Base-by-base conservation (phyloP, 2,797 vertebrate genomes). In the Steatocranus sp. region DNA sequence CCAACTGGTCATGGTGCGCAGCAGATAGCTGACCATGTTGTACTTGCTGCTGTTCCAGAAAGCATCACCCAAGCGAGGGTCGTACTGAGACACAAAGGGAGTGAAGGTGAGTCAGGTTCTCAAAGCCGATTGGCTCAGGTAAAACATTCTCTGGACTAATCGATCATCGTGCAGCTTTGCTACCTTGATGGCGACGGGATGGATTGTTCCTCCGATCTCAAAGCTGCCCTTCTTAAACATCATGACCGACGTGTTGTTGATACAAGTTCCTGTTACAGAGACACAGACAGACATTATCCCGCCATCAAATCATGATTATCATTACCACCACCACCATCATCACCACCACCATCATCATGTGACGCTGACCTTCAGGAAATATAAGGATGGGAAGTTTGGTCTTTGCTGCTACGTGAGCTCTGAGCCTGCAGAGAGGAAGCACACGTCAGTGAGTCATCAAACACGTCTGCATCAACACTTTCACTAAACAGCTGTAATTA, bases 201-300 rank as follows among this genome's bases (percentile, higher is more conserved):
- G 95, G 76, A 99, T 99, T 0, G 96, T 98, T 14, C 97, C 98
- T 94, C 97, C 98, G 8, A 99, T 98, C 92, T 99, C 98, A 94
- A 99, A 99, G 92, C 98, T 99, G 84, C 98, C 98, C 81, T 99
- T 99, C 94, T 98, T 99, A 89, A 99, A 99, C 98, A 99, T 99
- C 98, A 99, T 99, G 84, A 99, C 98, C 0, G 98, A 99, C 6
- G 98, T 99, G 89, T 99, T 99, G 90, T 99, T 99, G 93, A 99
- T 95, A 85, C 98, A 99, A 76, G 98, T 99, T 84, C 98, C 98
- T 99, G 90, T 88, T 70, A 48, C 25, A 15, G 11, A 81, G 18
- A 78, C 17, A 74, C 6, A 76, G 18, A 41, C 25, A 43, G 17
- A 77, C 5, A 38, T 78, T n/a, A 86, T 5, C 18, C 3, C 4